phyloP scores from a whole-genome alignment of 2,888 invertebrate genomes.

The Drosophila differens region DNA sequence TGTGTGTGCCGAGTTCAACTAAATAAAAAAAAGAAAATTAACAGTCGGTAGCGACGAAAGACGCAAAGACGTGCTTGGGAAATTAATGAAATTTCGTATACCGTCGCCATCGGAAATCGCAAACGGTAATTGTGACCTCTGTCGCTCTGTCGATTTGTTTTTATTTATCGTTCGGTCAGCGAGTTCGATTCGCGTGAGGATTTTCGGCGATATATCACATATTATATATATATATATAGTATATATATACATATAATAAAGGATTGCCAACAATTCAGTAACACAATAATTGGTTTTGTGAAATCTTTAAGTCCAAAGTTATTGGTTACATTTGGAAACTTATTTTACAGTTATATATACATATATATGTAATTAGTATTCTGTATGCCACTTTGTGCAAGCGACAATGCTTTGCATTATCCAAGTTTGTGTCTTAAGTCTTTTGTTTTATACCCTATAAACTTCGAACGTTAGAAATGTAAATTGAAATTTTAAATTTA shows the following conservation, averaged over 20 bases:
- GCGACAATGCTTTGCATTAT: constrained; percentile 7
- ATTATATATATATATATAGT: not conserved
- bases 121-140: constrained; percentile 67
- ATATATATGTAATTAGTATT: constrained; percentile 43
- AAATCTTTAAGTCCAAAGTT: constrained; percentile 4
- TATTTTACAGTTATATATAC: constrained; percentile 25
- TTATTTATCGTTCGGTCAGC: constrained; percentile 19
- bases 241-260: constrained; percentile 2
- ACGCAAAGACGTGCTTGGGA: constrained; percentile 65
- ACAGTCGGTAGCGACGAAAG: constrained; percentile 31
- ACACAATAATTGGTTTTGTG: constrained; percentile 10
- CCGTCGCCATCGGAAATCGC: constrained; percentile 71
- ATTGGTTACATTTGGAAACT: constrained; percentile 17
- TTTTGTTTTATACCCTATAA: constrained; percentile 55
- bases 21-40: constrained; percentile 61
- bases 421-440: constrained; percentile 70
- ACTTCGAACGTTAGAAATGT: not conserved
- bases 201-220: not conserved
- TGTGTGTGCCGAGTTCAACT: constrained; percentile 31
- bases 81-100: constrained; percentile 70
- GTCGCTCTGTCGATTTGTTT: constrained; percentile 18
- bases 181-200: constrained; percentile 23
- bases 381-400: constrained; percentile 5
- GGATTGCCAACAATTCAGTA: constrained; percentile 17
- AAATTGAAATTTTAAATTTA: not conserved